These are phyloP conservation scores for Verasper variegatus DNA, from an alignment of 2,113 vertebrate genomes.

Conservation along the genomic window DNA sequence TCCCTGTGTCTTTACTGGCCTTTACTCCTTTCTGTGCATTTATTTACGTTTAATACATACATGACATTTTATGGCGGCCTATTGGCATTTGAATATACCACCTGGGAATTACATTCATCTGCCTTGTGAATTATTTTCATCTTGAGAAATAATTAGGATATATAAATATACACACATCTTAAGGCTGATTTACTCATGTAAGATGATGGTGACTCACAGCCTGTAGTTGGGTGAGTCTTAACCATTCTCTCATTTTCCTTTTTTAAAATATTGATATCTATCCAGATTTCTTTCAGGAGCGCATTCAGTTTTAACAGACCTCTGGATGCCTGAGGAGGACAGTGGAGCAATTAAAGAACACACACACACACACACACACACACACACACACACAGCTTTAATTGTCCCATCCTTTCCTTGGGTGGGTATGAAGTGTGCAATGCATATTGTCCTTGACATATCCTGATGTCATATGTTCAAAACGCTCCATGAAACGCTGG, in stretches of 20 bases:
- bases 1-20: not conserved
- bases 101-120: not conserved
- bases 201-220: not conserved
- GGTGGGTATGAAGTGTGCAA: slow-evolving; percentile 14
- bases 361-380: not conserved
- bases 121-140: not conserved
- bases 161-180: not conserved
- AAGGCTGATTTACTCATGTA: not conserved
- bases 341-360: slow-evolving; percentile 8
- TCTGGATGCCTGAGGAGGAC: slow-evolving; percentile 15
- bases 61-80: not conserved
- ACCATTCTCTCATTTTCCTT: not conserved
- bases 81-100: not conserved
- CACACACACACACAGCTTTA: not conserved
- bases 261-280: slow-evolving; percentile 4
- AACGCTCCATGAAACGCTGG: slow-evolving; percentile 15
- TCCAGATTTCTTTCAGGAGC: not conserved
- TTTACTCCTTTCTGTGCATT: not conserved
- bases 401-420: not conserved
- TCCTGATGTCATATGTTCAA: not conserved
- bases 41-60: not conserved
- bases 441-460: slow-evolving; percentile 3
- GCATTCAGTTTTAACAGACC: slow-evolving; percentile 3
- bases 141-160: not conserved
- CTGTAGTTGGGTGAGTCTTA: not conserved